Percentiles rank a stretch among this genome's conserved stretches.
phyloP scores from a whole-genome alignment of 2,888 invertebrate species.

The Meandrusa payeni region DNA sequence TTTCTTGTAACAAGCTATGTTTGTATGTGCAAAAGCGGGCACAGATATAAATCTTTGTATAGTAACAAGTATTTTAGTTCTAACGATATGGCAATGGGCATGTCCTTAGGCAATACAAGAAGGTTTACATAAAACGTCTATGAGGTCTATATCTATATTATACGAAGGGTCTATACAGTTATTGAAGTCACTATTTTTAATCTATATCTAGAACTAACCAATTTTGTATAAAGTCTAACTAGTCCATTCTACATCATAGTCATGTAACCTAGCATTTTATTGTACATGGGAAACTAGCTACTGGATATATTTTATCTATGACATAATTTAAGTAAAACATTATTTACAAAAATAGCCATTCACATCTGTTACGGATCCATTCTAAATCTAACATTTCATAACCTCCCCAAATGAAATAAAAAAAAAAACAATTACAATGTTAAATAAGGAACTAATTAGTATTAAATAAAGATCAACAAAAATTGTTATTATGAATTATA shows the following conservation, averaged over 20 bases:
- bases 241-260: slow-evolving; percentile 62
- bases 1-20: no score
- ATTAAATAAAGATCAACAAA: slow-evolving; percentile 27
- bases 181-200: slow-evolving; percentile 64
- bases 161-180: slow-evolving; percentile 63
- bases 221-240: slow-evolving; percentile 79
- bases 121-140: slow-evolving; percentile 51
- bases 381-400: slow-evolving; percentile 48
- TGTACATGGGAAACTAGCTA: slow-evolving; percentile 78
- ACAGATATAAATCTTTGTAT: slow-evolving; percentile 9
- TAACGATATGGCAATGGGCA: slow-evolving; percentile 34
- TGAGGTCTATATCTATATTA: slow-evolving; percentile 53
- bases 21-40: slow-evolving; percentile 21
- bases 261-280: slow-evolving; percentile 75
- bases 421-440: slow-evolving; percentile 30
- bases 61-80: slow-evolving; percentile 31
- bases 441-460: slow-evolving; percentile 39
- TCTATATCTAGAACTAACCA: slow-evolving; percentile 63
- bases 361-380: slow-evolving; percentile 57
- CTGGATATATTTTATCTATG: slow-evolving; percentile 71
- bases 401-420: slow-evolving; percentile 38
- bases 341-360: slow-evolving; percentile 79
- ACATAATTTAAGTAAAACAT: slow-evolving; percentile 75
- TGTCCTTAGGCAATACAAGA: slow-evolving; percentile 44
- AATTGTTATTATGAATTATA: slow-evolving; percentile 5